Conservation (phyloP, 2,797 vertebrate genomes). For the Enteromius afrohamiltoni region DNA sequence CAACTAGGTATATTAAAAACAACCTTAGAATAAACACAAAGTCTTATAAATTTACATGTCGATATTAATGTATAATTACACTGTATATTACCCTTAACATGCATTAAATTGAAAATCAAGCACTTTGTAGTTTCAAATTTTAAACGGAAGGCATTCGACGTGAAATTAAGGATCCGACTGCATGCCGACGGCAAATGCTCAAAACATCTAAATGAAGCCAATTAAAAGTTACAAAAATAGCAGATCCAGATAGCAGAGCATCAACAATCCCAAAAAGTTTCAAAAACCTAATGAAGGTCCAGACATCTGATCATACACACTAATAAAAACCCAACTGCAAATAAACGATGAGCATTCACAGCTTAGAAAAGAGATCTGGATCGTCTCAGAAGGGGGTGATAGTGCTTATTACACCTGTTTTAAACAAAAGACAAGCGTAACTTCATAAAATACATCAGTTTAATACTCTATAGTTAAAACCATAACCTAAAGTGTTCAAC, state of each 20-base stretch:
- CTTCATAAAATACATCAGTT: background rate
- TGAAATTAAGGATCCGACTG: background rate
- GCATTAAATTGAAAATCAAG: slow-evolving; percentile 41
- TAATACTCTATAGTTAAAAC: background rate
- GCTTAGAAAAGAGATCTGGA: background rate
- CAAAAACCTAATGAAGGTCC: background rate
- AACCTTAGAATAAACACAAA: background rate
- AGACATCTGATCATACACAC: background rate
- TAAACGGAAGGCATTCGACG: slow-evolving; percentile 9
- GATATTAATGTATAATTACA: background rate
- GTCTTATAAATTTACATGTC: background rate
- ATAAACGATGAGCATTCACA: background rate
- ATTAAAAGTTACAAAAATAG: background rate
- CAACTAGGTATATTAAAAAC: background rate
- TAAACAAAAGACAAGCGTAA: background rate
- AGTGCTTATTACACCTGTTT: background rate
- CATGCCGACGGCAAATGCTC: background rate
- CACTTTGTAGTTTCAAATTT: slow-evolving; percentile 16
- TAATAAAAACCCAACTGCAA: background rate
- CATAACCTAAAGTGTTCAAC: background rate
- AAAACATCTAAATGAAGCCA: background rate
- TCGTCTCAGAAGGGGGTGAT: background rate
- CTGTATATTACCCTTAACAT: slow-evolving; percentile 18
- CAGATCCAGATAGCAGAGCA: background rate
- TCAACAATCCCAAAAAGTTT: background rate